phyloP scores from a whole-genome alignment of 2,113 vertebrate species.

The Scomber colias region DNA sequence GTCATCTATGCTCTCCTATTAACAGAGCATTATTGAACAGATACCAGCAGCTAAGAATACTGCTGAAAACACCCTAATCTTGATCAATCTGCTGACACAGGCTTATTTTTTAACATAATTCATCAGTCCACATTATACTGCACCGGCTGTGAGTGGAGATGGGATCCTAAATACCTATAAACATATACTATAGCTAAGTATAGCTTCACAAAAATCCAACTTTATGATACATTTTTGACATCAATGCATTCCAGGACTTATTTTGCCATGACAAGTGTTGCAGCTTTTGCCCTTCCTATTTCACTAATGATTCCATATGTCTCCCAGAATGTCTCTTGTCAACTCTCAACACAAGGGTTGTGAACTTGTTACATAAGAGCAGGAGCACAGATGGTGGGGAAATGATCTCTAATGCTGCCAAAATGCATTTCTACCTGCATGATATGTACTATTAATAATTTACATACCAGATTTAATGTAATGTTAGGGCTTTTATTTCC shows the following conservation, averaged over 20 bases:
- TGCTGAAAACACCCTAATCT: slow-evolving; percentile 1
- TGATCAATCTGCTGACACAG: too few relatives aligned
- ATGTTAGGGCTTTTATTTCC: too few relatives aligned
- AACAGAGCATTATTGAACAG: slow-evolving; percentile 53
- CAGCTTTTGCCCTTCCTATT: not conserved
- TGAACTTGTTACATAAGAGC: slow-evolving; percentile 3
- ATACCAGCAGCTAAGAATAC: slow-evolving; percentile 1
- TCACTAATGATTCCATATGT: not conserved
- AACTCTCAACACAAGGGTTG: not conserved
- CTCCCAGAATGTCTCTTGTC: not conserved
- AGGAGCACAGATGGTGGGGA: not conserved
- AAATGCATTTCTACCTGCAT: not conserved
- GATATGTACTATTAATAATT: not conserved
- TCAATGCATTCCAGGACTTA: not conserved
- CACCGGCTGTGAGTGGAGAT: too few relatives aligned
- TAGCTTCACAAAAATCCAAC: too few relatives aligned
- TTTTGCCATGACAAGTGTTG: not conserved
- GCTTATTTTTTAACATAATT: too few relatives aligned
- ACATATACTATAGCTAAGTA: too few relatives aligned
- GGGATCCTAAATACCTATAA: too few relatives aligned
- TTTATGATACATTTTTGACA: too few relatives aligned
- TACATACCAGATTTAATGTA: too few relatives aligned
- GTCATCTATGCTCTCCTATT: slow-evolving; percentile 10
- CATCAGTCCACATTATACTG: too few relatives aligned
- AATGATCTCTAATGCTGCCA: not conserved